Percentiles rank a stretch among this genome's conserved stretches.
These are phyloP conservation scores for Drosophila mauritiana DNA, from an alignment of 1,140 invertebrate genomes.

Conservation along the genomic window DNA sequence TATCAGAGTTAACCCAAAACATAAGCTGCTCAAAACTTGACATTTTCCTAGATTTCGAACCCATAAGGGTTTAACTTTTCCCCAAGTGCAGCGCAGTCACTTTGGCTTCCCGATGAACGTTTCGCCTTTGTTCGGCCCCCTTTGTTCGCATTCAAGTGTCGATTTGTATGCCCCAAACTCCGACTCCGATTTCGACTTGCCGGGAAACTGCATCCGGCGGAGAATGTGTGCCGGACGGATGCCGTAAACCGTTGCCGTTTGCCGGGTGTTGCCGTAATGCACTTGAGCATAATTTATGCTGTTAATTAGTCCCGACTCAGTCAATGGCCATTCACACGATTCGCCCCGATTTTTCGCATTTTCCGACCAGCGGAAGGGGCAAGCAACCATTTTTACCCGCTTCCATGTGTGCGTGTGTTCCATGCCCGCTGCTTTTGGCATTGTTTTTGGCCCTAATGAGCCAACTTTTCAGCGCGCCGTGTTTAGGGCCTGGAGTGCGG, in stretches of 20 bases:
- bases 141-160: conserved; percentile 68
- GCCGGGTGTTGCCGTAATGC: conserved; percentile 66
- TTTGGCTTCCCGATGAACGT: conserved; percentile 13
- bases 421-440: conserved; percentile 16
- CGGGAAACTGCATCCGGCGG: conserved; percentile 46
- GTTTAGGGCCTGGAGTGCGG: conserved; percentile 26
- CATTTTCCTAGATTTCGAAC: too few relatives aligned
- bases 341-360: conserved; percentile 39
- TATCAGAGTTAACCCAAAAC: too few relatives aligned
- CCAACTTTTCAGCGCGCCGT: conserved; percentile 28
- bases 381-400: not conserved
- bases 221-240: conserved; percentile 34
- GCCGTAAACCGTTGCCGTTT: conserved; percentile 11
- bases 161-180: conserved; percentile 60
- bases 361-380: conserved; percentile 4
- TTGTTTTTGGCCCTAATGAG: conserved; percentile 49
- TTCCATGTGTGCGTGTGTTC: conserved; percentile 13
- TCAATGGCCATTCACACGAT: conserved; percentile 65
- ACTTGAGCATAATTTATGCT: conserved; percentile 82
- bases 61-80: not conserved
- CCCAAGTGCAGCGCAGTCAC: not conserved
- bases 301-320: conserved; percentile 69
- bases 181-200: conserved; percentile 14
- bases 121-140: conserved; percentile 45
- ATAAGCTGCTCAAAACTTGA: too few relatives aligned